phyloP scores from a whole-genome alignment of 2,888 invertebrate genomes.

The Prosapia bicincta region DNA sequence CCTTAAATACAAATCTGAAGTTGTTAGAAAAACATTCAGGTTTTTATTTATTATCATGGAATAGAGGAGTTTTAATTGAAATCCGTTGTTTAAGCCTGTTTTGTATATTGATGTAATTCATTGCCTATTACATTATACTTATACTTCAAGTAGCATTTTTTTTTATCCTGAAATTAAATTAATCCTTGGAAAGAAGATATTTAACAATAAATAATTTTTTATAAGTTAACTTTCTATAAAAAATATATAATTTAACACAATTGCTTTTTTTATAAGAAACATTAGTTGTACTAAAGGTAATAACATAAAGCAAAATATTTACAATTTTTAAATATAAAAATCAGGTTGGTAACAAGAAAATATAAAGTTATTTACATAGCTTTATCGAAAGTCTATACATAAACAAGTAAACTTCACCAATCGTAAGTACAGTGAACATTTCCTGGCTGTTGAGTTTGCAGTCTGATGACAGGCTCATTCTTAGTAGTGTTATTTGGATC shows the following conservation, averaged over 20 bases:
- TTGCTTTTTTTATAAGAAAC: too few relatives aligned
- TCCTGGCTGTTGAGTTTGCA: constrained; percentile 48
- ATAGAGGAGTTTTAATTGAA: too few relatives aligned
- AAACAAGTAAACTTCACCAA: constrained; percentile 41
- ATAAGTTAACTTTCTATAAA: too few relatives aligned
- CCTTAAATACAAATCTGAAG: too few relatives aligned
- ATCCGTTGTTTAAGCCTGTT: too few relatives aligned
- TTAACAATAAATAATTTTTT: too few relatives aligned
- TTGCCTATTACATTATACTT: too few relatives aligned
- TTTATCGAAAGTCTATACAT: constrained; percentile 5
- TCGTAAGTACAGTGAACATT: constrained; percentile 46
- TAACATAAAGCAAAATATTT: not conserved
- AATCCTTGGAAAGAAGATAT: not conserved
- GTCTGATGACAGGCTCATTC: constrained; percentile 44
- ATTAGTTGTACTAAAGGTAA: not conserved
- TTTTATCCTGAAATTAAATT: not conserved
- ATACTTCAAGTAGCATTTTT: not conserved
- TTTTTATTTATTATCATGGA: too few relatives aligned
- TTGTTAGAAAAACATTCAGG: too few relatives aligned
- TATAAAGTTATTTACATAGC: not conserved
- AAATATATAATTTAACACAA: too few relatives aligned
- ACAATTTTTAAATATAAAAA: not conserved
- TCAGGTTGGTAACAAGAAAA: not conserved
- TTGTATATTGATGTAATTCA: too few relatives aligned
- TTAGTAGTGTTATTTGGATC: constrained; percentile 44